These are phyloP conservation scores for Hippocampus zosterae DNA, from an alignment of 2,113 vertebrate genomes.

Conservation along the genomic window DNA sequence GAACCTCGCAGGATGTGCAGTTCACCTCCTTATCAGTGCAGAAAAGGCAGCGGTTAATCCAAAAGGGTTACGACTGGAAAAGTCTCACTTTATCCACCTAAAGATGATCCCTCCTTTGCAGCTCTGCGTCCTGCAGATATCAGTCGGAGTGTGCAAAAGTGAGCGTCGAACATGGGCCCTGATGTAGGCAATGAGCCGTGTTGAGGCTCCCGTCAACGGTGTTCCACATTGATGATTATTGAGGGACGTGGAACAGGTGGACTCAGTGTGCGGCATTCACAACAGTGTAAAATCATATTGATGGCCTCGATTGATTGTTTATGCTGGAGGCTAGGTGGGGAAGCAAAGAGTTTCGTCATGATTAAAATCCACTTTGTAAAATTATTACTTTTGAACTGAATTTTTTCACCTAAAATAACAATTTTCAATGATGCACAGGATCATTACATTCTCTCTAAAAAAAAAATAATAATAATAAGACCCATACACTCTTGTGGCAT, in stretches of 20 bases:
- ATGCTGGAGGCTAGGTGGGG: constrained; percentile 24
- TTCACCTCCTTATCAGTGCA: constrained; percentile 42
- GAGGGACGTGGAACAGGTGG: constrained; percentile 17
- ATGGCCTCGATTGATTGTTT: constrained; percentile 46
- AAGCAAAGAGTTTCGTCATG: neutral
- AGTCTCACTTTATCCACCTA: constrained; percentile 54
- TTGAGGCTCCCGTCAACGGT: constrained; percentile 23
- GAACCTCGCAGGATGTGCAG: constrained; percentile 32
- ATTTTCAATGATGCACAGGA: too few relatives aligned
- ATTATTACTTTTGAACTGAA: neutral
- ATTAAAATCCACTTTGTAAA: neutral
- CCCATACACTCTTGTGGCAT: too few relatives aligned
- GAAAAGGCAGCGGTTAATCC: constrained; percentile 53
- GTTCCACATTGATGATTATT: constrained; percentile 34
- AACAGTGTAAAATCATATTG: constrained; percentile 51
- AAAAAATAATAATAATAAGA: too few relatives aligned
- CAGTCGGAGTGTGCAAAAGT: constrained; percentile 35
- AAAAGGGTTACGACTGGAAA: constrained; percentile 50
- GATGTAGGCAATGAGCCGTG: constrained; percentile 34
- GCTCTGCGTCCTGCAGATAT: constrained; percentile 44
- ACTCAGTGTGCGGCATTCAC: constrained; percentile 25
- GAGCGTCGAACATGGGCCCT: constrained; percentile 27
- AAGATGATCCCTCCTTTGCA: constrained; percentile 54
- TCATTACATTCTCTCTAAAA: too few relatives aligned
- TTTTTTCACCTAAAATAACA: too few relatives aligned